A percentile compares a stretch with the other conserved stretches of the same genome.
These are phyloP conservation scores for Natator depressus DNA, from an alignment of 2,113 vertebrate species.

Conservation along the genomic window DNA sequence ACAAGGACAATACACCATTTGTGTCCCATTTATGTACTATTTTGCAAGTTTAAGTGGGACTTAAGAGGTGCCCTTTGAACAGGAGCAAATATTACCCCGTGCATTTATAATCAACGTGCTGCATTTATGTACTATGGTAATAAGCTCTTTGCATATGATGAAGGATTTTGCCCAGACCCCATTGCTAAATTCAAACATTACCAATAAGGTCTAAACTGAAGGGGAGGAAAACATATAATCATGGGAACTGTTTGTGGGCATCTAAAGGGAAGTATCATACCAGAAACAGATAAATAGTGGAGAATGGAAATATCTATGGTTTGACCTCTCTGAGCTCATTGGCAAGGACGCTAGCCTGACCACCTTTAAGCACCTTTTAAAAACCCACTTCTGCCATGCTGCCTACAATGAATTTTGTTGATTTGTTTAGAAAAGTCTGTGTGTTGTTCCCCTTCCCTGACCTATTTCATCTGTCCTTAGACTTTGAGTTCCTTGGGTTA, in stretches of 20 bases:
- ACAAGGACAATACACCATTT: background rate
- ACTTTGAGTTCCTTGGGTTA: background rate
- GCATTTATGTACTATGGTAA: background rate
- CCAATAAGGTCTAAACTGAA: background rate
- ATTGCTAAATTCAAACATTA: background rate
- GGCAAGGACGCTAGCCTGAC: background rate
- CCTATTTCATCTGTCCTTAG: background rate
- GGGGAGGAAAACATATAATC: background rate
- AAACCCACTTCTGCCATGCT: background rate
- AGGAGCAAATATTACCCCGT: background rate
- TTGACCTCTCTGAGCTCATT: background rate
- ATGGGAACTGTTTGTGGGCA: background rate
- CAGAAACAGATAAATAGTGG: background rate
- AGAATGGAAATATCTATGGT: background rate
- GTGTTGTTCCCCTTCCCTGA: background rate
- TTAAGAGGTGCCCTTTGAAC: background rate
- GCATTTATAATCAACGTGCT: background rate
- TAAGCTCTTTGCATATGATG: background rate
- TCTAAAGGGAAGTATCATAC: background rate
- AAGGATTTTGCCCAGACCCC: background rate
- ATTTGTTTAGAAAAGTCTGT: background rate
- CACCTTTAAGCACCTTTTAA: background rate
- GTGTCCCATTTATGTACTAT: background rate
- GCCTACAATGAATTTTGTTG: background rate
- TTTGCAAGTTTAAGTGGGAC: slow-evolving; percentile 2